These are phyloP conservation scores for Steinernema khuongi DNA, from an alignment of 1,140 invertebrate genomes.

Conservation along the genomic window DNA sequence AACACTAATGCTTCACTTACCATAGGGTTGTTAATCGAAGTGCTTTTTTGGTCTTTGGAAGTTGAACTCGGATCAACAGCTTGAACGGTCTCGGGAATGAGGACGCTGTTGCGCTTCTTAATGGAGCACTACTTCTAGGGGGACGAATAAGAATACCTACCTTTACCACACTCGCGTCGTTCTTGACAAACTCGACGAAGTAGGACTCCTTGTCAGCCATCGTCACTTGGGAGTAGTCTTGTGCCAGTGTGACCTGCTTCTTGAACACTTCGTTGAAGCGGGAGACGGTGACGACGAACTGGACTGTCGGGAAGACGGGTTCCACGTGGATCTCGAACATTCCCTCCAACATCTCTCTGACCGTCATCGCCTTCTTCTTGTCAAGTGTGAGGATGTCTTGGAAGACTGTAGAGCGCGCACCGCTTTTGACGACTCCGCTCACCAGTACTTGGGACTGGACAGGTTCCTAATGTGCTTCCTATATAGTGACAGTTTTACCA, in stretches of 20 bases:
- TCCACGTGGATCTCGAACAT: not conserved
- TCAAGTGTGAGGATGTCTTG: not conserved
- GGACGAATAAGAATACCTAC: not conserved
- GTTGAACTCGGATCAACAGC: too few relatives aligned
- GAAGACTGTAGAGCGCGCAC: too few relatives aligned
- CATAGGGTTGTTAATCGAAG: too few relatives aligned
- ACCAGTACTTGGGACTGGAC: too few relatives aligned
- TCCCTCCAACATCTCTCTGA: not conserved
- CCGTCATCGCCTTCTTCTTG: not conserved
- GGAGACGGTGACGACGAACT: not conserved
- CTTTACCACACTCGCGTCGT: not conserved
- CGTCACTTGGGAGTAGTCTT: not conserved
- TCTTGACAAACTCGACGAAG: not conserved
- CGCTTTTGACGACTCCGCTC: too few relatives aligned
- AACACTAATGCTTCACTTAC: too few relatives aligned
- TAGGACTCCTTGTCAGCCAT: not conserved
- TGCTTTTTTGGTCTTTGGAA: too few relatives aligned
- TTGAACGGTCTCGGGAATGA: not conserved
- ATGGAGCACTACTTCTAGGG: not conserved
- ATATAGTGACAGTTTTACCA: too few relatives aligned
- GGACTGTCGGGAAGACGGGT: not conserved
- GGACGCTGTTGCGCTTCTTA: not conserved
- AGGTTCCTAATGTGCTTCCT: too few relatives aligned
- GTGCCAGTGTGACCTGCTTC: not conserved
- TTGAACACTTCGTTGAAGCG: not conserved